A percentile compares a stretch with the other conserved stretches of the same genome.
These are phyloP conservation scores for Neodiprion pinetum DNA, from an alignment of 1,140 invertebrate genomes.

Conservation along the genomic window DNA sequence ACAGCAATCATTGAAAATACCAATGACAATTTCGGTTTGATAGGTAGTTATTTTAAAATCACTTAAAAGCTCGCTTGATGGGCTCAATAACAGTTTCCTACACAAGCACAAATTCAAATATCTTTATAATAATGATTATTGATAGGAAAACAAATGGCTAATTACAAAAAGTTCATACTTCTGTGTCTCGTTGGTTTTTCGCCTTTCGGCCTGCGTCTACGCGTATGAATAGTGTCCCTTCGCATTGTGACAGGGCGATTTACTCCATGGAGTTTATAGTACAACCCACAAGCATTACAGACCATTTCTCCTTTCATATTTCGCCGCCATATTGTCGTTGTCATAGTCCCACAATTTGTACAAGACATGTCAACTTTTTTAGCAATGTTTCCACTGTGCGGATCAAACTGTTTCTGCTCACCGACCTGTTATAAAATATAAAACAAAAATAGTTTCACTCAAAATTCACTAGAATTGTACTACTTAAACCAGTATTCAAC, in stretches of 20 bases:
- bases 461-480: no score
- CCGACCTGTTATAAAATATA: constrained; percentile 36
- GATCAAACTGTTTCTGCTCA: constrained; percentile 52
- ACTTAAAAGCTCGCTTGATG: no score
- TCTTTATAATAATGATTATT: neutral
- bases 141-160: neutral
- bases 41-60: no score
- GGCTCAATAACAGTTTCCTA: constrained; percentile 3
- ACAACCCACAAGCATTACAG: constrained; percentile 93
- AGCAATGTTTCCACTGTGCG: constrained; percentile 47
- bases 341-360: constrained; percentile 86
- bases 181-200: constrained; percentile 60
- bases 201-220: constrained; percentile 87
- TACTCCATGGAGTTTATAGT: constrained; percentile 91
- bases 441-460: no score
- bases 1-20: no score
- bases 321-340: constrained; percentile 91
- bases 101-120: neutral
- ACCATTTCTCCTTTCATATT: constrained; percentile 91
- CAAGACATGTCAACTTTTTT: constrained; percentile 75
- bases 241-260: constrained; percentile 93
- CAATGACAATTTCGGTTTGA: no score
- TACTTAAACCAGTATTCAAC: no score
- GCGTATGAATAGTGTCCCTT: constrained; percentile 95
- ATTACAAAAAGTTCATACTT: constrained; percentile 42